Base-by-base conservation (phyloP, 2,888 invertebrate species). In the Neria commutata region DNA sequence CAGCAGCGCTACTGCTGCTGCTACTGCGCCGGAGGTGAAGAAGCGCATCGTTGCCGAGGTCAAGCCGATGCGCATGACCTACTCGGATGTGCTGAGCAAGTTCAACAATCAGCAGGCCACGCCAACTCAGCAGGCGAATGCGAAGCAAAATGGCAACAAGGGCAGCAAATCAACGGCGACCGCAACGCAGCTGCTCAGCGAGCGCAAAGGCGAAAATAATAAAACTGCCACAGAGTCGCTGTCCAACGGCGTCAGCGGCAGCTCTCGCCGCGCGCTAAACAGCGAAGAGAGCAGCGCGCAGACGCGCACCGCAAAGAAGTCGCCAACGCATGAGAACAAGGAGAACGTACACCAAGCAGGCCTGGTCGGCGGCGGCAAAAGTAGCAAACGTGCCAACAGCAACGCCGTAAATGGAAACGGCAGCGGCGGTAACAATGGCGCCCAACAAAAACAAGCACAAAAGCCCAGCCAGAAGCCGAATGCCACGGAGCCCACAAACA, bases 21-120 rank as follows among this genome's bases (percentile, higher is more conserved):
- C 40, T 26, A 65, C 65, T 17, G 54, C 63, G 24, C 67, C 71
- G 2, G 80, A 77, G 52, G 72, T 74, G 0, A 81, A 79, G 56
- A 82, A 82, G 59, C 85, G 92, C 52, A 91, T 91, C 78, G 88
- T 92, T 1, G 92, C 92, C 34, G 92, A 92, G 82, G 92, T 93
- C 0, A 91, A 91, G 72, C 92, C 92, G 0, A 92, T 92, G 92
- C 86, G 92, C 54, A 92, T 92, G 51, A 89, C 91, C 14, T 93
- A 93, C 77, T 93, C 93, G 0, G 92, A 92, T 83, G 91, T 93
- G 6, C 77, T 93, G 42, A 89, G 91, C 26, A 93, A 93, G 81
- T 84, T 71, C 6, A 71, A 84, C 64, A 86, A 84, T 69, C 86
- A 84, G 68, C 45, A 53, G 45, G 6, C 26, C 23, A 25, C 25